phyloP scores from a whole-genome alignment of 1,140 invertebrate genomes.

The Drosophila pruinosa region DNA sequence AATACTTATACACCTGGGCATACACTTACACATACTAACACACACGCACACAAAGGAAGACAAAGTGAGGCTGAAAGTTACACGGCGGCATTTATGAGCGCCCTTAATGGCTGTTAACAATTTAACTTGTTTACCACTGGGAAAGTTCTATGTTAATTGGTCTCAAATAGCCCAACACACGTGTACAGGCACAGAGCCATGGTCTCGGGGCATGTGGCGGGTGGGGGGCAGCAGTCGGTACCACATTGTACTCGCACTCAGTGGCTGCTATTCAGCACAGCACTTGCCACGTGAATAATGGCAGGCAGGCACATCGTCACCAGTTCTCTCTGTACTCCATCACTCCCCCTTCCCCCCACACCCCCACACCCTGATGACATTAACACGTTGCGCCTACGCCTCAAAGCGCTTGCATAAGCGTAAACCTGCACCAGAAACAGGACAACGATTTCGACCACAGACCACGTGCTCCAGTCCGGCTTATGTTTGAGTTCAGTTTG shows the following conservation, averaged over 20 bases:
- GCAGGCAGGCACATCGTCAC: constrained; percentile 57
- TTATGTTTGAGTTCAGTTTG: constrained; percentile 31
- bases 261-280: constrained; percentile 52
- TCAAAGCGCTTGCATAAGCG: constrained; percentile 51
- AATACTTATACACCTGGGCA: constrained; percentile 19
- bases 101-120: constrained; percentile 79
- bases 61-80: constrained; percentile 60
- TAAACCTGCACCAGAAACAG: constrained; percentile 9
- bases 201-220: background rate
- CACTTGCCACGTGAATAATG: constrained; percentile 75
- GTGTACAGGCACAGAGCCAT: background rate
- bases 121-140: constrained; percentile 81
- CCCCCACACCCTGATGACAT: constrained; percentile 29
- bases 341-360: background rate
- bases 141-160: constrained; percentile 81
- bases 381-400: constrained; percentile 77
- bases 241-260: constrained; percentile 46
- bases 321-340: constrained; percentile 22
- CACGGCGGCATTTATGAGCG: constrained; percentile 77
- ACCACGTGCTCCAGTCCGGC: constrained; percentile 27
- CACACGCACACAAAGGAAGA: constrained; percentile 3
- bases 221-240: background rate
- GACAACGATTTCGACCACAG: constrained; percentile 38
- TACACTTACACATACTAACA: constrained; percentile 7
- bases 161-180: constrained; percentile 64